Conservation (phyloP, 2,888 invertebrate species). For the Conistra vaccinii region DNA sequence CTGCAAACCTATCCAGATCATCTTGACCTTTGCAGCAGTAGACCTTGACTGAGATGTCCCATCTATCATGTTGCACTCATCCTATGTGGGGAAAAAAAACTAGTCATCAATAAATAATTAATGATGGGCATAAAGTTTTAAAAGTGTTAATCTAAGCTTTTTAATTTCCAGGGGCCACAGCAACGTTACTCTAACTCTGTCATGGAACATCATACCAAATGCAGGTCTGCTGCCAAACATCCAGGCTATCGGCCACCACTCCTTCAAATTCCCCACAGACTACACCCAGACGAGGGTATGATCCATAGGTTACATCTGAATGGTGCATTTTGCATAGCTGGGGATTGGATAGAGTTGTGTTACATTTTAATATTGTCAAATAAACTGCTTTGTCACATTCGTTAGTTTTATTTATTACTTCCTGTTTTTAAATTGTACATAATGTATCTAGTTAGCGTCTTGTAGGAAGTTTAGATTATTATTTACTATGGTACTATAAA, state of each 20-base stretch:
- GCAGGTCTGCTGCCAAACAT: conserved; percentile 98
- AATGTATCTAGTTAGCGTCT: conserved; percentile 5
- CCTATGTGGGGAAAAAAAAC: too few species aligned
- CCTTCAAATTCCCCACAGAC: conserved; percentile 97
- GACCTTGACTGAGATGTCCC: not conserved
- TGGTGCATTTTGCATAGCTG: conserved; percentile 64
- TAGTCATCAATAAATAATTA: not conserved
- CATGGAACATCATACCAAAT: conserved; percentile 99
- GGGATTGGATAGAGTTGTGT: conserved; percentile 60
- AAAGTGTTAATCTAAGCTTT: conserved; percentile 39
- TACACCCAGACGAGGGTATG: conserved; percentile 93
- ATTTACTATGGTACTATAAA: conserved; percentile 20
- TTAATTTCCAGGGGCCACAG: conserved; percentile 94
- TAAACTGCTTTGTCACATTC: conserved; percentile 72
- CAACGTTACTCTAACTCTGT: conserved; percentile 98
- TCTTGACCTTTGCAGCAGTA: not conserved
- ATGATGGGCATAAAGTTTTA: not conserved
- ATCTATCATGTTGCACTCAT: not conserved
- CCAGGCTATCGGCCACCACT: conserved; percentile 95
- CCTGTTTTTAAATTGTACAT: conserved; percentile 48
- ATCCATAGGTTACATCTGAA: conserved; percentile 74
- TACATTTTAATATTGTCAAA: conserved; percentile 74
- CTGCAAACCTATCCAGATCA: not conserved
- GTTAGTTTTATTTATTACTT: conserved; percentile 70
- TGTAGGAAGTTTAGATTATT: conserved; percentile 18